Percentiles rank a stretch among this genome's conserved stretches.
Conservation (phyloP, 1,140 invertebrate genomes). For the Rhyacophila brunnea region DNA sequence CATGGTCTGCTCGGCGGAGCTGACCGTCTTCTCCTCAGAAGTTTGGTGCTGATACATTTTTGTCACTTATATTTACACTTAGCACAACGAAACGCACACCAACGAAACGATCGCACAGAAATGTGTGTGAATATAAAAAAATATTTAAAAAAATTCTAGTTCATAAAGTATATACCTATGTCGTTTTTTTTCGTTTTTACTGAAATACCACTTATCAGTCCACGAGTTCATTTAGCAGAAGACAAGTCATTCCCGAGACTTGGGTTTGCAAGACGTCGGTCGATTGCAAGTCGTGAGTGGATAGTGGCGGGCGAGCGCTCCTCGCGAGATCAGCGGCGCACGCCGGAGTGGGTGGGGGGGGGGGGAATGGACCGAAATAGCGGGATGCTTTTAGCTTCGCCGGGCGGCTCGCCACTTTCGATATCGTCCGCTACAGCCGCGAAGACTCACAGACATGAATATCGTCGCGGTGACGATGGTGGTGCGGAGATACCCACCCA, state of each 20-base stretch:
- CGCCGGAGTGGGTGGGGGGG: not conserved
- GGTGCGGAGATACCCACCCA: too few species aligned
- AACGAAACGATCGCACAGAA: constrained; percentile 12
- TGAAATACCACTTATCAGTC: constrained; percentile 58
- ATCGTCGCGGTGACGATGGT: too few species aligned
- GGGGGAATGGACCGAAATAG: constrained; percentile 16
- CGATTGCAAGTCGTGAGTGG: constrained; percentile 80
- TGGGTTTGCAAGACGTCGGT: constrained; percentile 74
- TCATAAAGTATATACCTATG: constrained; percentile 3
- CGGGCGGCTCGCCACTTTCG: not conserved
- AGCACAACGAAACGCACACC: constrained; percentile 17
- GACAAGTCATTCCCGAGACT: constrained; percentile 80
- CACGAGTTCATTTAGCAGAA: constrained; percentile 71
- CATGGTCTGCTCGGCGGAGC: constrained; percentile 45
- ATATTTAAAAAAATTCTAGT: constrained; percentile 22
- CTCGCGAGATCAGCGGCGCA: constrained; percentile 34
- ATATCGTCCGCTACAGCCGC: too few species aligned
- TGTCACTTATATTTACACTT: constrained; percentile 26
- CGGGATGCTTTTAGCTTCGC: constrained; percentile 19
- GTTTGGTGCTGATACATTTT: constrained; percentile 33
- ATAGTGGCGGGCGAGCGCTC: constrained; percentile 56
- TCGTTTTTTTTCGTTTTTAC: constrained; percentile 17
- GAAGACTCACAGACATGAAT: too few species aligned
- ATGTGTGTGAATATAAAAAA: constrained; percentile 24
- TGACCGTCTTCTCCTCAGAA: constrained; percentile 31